Evolutionary conservation across 2,888 invertebrate genomes (phyloP), one percentile per base, ranked within the genome.

Genomic region (Fragum whitleyi): DNA sequence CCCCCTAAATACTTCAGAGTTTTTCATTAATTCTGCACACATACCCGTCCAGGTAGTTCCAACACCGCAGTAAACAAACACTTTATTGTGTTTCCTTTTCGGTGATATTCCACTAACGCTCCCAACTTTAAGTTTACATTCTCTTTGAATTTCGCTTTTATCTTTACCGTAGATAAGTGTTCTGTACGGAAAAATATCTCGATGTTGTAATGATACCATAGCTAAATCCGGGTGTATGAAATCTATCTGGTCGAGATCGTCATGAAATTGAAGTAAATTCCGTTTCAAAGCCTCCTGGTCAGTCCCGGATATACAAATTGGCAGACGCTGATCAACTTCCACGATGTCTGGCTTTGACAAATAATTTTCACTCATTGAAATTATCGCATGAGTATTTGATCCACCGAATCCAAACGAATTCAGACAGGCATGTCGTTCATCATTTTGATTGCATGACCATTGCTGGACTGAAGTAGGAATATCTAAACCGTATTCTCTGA

Each of bases 41-140:
- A 89, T 89, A 23, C 87, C 87, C 26, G 39, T 26, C 88, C 88
- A 89, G 2, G 74, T 55, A 1, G 87, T 88, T 6, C 89, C 89
- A 74, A 88, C 86, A 0, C 89, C 90, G 77, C 87, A 81, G 67
- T 86, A 90, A 0, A 89, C 87, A 71, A 88, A 90, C 16, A 88
- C 77, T 11, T 85, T 53, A 14, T 77, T 74, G n/a, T 42, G 65
- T 28, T 65, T 47, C 19, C 29, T 51, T 6, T 29, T 7, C 28
- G 39, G 16, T n/a, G 28, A 7, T 2, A 14, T 21, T 42, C 21
- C 23, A 19, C 14, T 14, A 23, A 68, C 23, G 9, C 26, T 42
- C 6, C 3, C 16, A 21, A 47, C 23, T 68, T 47, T 68, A 11
- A 3, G 3, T 16, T 68, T 21, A 7, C n/a, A 23, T 47, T n/a